Evolutionary conservation across 1,140 invertebrate species (phyloP).

Genomic region (Cylas formicarius): DNA sequence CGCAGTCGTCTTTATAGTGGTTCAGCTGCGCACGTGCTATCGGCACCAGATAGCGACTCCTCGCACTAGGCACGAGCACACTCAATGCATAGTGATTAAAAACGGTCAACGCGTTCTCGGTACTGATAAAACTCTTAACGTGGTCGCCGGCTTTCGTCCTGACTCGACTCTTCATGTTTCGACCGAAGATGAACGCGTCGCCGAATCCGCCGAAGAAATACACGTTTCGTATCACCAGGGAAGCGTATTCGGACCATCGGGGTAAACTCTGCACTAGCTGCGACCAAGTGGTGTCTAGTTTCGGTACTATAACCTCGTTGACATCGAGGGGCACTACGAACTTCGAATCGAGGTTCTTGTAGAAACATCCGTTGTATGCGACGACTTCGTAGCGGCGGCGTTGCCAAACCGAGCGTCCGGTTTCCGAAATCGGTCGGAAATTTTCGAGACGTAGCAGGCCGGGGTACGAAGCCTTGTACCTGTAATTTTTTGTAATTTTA

Average conservation of each 20-base stretch:
- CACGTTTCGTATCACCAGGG: constrained; percentile 57
- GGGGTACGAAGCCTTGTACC: constrained; percentile 10
- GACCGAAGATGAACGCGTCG: constrained; percentile 29
- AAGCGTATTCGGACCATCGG: constrained; percentile 50
- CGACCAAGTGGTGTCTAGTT: constrained; percentile 49
- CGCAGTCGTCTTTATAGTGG: constrained; percentile 47
- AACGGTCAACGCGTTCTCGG: constrained; percentile 56
- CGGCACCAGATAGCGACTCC: constrained; percentile 45
- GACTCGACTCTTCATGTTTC: constrained; percentile 35
- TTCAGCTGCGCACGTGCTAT: constrained; percentile 49
- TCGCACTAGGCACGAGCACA: constrained; percentile 49
- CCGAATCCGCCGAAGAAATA: constrained; percentile 46
- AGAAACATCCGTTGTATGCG: constrained; percentile 69
- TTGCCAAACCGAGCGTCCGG: constrained; percentile 49
- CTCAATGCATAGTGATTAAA: constrained; percentile 69
- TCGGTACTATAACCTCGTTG: constrained; percentile 64
- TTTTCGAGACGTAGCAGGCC: constrained; percentile 3
- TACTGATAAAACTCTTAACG: constrained; percentile 64
- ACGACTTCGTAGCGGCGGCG: constrained; percentile 62
- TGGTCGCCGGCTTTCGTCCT: constrained; percentile 54
- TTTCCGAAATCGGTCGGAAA: constrained; percentile 1
- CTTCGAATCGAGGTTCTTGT: constrained; percentile 55
- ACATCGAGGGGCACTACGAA: constrained; percentile 63
- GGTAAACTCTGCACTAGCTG: constrained; percentile 43
- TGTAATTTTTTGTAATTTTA: constrained; percentile 5